Conservation (phyloP, 2,888 invertebrate genomes). For the Nomada goodeniana region DNA sequence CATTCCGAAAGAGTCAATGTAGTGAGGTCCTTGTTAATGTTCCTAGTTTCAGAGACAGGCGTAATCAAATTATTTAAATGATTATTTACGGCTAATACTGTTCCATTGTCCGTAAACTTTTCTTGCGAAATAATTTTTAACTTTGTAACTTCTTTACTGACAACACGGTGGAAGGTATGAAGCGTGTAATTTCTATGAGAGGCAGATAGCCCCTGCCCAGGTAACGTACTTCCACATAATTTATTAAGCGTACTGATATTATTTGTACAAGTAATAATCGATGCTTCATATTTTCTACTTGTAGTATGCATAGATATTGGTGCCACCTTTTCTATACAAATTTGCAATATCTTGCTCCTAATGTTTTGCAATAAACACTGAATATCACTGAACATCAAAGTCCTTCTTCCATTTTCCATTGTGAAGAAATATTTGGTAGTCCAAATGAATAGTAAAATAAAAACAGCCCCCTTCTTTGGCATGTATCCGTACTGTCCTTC, state of each 20-base stretch:
- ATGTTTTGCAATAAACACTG: conserved; percentile 46
- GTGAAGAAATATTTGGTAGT: conserved; percentile 24
- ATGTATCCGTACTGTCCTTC: not conserved
- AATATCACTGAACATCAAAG: conserved; percentile 43
- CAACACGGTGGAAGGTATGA: not conserved
- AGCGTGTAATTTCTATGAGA: not conserved
- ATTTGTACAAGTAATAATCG: not conserved
- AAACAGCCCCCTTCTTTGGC: conserved; percentile 9
- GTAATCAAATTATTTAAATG: not conserved
- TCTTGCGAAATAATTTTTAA: not conserved
- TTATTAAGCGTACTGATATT: not conserved
- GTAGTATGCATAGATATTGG: conserved; percentile 1
- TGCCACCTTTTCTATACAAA: not conserved
- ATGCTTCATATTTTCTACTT: not conserved
- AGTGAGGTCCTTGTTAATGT: not conserved
- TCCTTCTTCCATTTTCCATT: conserved; percentile 29
- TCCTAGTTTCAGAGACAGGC: not conserved
- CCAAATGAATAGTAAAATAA: conserved; percentile 59
- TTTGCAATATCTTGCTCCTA: conserved; percentile 7
- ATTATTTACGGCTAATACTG: not conserved
- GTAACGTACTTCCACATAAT: not conserved
- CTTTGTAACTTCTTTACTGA: not conserved
- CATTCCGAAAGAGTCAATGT: conserved; percentile 69
- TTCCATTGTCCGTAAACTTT: not conserved
- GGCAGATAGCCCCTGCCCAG: no score